These are phyloP conservation scores for Ichneumoninae sp. DNA, from an alignment of 2,888 invertebrate species.

Conservation along the genomic window DNA sequence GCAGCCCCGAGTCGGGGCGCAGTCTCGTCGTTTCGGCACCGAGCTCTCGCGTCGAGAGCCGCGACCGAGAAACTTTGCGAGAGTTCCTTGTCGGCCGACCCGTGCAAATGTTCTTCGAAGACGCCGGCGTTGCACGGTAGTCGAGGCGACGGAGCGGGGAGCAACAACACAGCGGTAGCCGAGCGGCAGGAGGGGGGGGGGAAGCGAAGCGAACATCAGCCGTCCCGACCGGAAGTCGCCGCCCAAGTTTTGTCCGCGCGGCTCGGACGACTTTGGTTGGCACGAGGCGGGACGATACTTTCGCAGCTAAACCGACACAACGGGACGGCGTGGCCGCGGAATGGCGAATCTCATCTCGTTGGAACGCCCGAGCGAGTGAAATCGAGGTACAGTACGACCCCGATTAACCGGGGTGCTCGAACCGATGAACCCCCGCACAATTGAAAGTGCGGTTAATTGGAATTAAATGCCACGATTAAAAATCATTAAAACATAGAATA, in stretches of 20 bases:
- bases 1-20: not conserved
- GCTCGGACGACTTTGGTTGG: not conserved
- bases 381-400: not conserved
- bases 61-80: not conserved
- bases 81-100: constrained; percentile 6
- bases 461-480: too few species aligned
- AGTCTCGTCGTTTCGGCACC: constrained; percentile 6
- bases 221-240: constrained; percentile 37
- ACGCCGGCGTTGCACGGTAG: constrained; percentile 42
- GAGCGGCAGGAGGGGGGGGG: not conserved
- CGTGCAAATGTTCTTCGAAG: constrained; percentile 50
- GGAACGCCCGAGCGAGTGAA: constrained; percentile 15
- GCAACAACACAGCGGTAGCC: constrained; percentile 8
- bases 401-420: too few species aligned
- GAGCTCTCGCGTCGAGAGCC: not conserved
- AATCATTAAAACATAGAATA: too few species aligned
- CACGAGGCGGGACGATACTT: constrained; percentile 48
- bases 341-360: constrained; percentile 40
- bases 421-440: too few species aligned
- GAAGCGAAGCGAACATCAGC: constrained; percentile 14
- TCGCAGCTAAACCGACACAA: constrained; percentile 46
- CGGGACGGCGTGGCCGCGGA: constrained; percentile 30
- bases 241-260: constrained; percentile 59
- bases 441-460: too few species aligned
- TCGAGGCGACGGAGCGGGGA: constrained; percentile 5